Percentiles rank a stretch among this genome's conserved stretches.
These are phyloP conservation scores for Sparus aurata DNA, from an alignment of 2,797 vertebrate genomes.

Conservation along the genomic window DNA sequence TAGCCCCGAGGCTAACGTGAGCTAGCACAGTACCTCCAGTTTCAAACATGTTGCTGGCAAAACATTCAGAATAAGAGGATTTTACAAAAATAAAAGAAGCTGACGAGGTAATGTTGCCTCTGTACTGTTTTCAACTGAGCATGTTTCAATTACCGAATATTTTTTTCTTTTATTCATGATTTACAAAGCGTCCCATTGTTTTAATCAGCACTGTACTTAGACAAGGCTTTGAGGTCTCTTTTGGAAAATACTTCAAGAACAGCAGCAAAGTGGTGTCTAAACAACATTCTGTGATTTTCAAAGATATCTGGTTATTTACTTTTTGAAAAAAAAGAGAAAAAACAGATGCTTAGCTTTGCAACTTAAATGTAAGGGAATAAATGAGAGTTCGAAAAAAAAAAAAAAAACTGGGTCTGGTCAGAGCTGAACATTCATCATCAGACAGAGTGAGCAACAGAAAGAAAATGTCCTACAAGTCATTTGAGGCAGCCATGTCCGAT, in stretches of 20 bases:
- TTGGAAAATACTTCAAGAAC: not conserved
- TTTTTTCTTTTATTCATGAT: too few species aligned
- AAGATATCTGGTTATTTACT: not conserved
- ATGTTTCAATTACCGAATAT: too few species aligned
- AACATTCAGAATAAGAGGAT: too few species aligned
- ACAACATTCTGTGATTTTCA: not conserved
- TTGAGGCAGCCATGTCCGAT: conserved; percentile 27
- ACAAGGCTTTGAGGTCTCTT: not conserved
- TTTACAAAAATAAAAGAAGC: too few species aligned
- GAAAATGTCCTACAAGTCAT: conserved; percentile 40
- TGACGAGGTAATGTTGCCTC: too few species aligned
- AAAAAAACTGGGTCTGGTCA: not conserved
- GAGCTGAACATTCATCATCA: conserved; percentile 33
- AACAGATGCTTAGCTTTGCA: conserved; percentile 13
- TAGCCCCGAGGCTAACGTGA: too few species aligned
- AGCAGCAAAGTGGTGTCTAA: not conserved
- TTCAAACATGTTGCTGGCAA: too few species aligned
- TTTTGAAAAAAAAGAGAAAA: not conserved
- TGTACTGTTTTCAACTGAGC: too few species aligned
- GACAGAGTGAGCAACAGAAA: conserved; percentile 34
- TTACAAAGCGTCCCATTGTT: too few species aligned
- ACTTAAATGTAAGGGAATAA: not conserved
- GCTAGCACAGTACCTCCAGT: too few species aligned
- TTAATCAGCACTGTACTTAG: too few species aligned
- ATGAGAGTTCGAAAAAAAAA: not conserved